These are phyloP conservation scores for Aldrovandia affinis DNA, from an alignment of 2,797 vertebrate species.

Conservation along the genomic window DNA sequence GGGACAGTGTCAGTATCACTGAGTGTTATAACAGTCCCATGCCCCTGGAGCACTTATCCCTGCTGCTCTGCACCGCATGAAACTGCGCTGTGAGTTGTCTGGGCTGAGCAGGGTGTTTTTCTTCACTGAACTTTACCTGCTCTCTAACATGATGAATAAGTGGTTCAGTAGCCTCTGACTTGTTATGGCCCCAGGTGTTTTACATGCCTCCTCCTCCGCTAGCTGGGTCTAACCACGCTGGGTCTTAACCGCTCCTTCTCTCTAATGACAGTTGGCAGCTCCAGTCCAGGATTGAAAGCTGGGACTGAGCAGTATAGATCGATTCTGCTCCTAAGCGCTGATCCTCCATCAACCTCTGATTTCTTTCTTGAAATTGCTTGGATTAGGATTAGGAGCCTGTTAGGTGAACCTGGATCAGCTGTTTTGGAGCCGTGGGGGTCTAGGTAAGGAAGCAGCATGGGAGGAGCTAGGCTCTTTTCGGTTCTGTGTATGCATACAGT, in stretches of 20 bases:
- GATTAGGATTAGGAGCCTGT: not conserved
- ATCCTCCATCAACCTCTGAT: not conserved
- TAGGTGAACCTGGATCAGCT: not conserved
- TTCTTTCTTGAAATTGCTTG: not conserved
- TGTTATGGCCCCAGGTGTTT: not conserved
- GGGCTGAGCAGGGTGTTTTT: constrained; percentile 29
- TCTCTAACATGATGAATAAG: constrained; percentile 21
- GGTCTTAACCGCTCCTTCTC: not conserved
- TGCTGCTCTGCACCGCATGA: not conserved
- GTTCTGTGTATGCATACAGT: not conserved
- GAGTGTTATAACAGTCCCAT: too few relatives aligned
- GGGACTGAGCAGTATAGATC: not conserved
- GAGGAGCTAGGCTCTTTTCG: not conserved
- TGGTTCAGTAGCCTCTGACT: not conserved
- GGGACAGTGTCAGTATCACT: too few relatives aligned
- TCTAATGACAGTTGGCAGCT: not conserved
- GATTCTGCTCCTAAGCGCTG: not conserved
- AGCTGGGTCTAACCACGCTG: too few relatives aligned
- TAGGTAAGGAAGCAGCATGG: not conserved
- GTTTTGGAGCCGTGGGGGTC: not conserved
- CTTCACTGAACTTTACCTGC: constrained; percentile 28
- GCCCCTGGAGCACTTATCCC: not conserved
- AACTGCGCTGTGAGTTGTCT: not conserved
- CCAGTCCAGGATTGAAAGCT: not conserved
- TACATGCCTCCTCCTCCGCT: not conserved